Conservation (phyloP, 1,140 invertebrate species). For the Psix sp. region DNA sequence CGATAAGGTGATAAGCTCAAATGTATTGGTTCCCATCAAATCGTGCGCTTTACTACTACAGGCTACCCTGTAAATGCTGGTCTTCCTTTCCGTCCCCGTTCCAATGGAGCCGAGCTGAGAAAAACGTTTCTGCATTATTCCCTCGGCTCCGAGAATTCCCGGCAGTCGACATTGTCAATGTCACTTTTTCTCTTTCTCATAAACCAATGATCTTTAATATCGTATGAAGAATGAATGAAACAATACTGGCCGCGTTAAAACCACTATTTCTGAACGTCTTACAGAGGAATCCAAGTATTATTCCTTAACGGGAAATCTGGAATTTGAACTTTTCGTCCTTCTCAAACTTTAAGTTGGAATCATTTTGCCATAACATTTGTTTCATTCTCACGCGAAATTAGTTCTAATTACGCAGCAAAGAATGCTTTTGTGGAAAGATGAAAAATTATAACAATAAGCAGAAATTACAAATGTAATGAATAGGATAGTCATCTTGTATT, state of each 20-base stretch:
- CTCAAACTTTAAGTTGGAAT: too few relatives aligned
- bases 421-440: not conserved
- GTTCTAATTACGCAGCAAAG: too few relatives aligned
- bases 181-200: constrained; percentile 38
- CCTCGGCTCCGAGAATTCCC: constrained; percentile 31
- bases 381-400: too few relatives aligned
- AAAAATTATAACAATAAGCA: constrained; percentile 19
- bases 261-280: constrained; percentile 19
- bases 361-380: too few relatives aligned
- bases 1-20: constrained; percentile 77
- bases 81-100: constrained; percentile 47
- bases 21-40: constrained; percentile 77
- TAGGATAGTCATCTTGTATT: constrained; percentile 48
- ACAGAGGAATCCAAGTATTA: constrained; percentile 4
- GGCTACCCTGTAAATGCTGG: constrained; percentile 67
- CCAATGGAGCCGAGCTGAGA: constrained; percentile 26
- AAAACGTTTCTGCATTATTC: constrained; percentile 53
- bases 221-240: constrained; percentile 51
- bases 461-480: constrained; percentile 27
- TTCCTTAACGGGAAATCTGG: not conserved
- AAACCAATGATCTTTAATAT: constrained; percentile 56
- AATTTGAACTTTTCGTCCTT: constrained; percentile 2
- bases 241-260: constrained; percentile 27
- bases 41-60: constrained; percentile 73
- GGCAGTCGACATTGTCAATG: constrained; percentile 42